phyloP scores from a whole-genome alignment of 2,888 invertebrate genomes.

The Tetanocera ferruginea region DNA sequence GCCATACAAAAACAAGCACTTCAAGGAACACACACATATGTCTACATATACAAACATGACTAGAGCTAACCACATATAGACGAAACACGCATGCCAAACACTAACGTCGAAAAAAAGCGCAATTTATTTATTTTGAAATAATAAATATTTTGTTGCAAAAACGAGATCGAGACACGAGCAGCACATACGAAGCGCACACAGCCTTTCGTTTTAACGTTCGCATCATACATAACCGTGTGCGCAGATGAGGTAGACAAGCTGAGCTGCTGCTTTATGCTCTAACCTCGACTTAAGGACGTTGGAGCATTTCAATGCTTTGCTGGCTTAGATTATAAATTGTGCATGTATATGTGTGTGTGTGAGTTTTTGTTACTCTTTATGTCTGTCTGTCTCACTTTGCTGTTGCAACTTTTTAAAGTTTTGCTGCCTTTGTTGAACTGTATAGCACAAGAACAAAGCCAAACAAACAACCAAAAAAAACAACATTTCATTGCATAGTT shows the following conservation, averaged over 20 bases:
- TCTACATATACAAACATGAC: not conserved
- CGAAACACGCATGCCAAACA: not conserved
- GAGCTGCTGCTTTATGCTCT: not conserved
- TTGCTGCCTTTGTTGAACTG: not conserved
- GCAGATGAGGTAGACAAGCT: not conserved
- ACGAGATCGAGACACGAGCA: not conserved
- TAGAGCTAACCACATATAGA: not conserved
- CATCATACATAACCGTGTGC: not conserved
- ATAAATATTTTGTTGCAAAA: not conserved
- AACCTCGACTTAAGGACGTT: not conserved
- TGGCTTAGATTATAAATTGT: not conserved
- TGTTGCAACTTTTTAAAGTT: slow-evolving; percentile 1
- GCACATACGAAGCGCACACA: not conserved
- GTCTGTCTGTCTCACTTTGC: not conserved
- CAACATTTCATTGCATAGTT: not conserved
- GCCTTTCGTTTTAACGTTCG: not conserved
- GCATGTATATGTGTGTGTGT: not conserved
- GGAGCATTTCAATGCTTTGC: not conserved
- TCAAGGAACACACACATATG: slow-evolving; percentile 35
- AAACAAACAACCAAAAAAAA: not conserved
- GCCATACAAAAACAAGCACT: slow-evolving; percentile 33
- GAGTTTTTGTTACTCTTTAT: not conserved
- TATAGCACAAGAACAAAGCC: not conserved
- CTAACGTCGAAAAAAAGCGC: not conserved
- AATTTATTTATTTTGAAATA: no score